Evolutionary conservation across 2,797 vertebrate species (phyloP).

Genomic region (Novumbra hubbsi): DNA sequence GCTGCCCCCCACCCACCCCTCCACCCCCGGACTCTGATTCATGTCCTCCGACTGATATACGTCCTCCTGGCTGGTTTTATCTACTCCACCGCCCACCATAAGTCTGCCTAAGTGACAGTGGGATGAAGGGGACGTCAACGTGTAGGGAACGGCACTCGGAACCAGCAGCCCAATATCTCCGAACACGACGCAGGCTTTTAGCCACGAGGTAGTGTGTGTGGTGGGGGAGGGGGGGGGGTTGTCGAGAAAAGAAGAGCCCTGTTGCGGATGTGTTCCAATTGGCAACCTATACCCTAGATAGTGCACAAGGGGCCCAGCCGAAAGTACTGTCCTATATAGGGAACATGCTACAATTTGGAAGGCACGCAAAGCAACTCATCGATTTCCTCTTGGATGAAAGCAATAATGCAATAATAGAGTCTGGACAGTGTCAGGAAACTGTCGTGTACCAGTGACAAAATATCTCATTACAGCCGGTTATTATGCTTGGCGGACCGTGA

Average conservation of each 20-base stretch:
- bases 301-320: no score
- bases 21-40: conserved; percentile 7
- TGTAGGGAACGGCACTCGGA: neutral
- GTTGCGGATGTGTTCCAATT: no score
- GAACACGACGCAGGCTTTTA: no score
- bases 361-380: no score
- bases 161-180: neutral
- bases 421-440: neutral
- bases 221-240: no score
- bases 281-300: no score
- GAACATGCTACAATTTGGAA: no score
- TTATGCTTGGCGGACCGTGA: conserved; percentile 33
- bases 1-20: conserved; percentile 7
- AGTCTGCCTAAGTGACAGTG: neutral
- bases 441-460: neutral
- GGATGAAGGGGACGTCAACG: conserved; percentile 23
- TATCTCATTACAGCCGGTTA: neutral
- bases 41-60: conserved; percentile 16
- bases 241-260: no score
- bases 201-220: no score
- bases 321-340: no score
- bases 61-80: conserved; percentile 16
- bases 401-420: no score
- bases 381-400: no score
- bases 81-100: conserved; percentile 18